These are phyloP conservation scores for Taphrorychus bicolor DNA, from an alignment of 2,888 invertebrate genomes.

Conservation along the genomic window DNA sequence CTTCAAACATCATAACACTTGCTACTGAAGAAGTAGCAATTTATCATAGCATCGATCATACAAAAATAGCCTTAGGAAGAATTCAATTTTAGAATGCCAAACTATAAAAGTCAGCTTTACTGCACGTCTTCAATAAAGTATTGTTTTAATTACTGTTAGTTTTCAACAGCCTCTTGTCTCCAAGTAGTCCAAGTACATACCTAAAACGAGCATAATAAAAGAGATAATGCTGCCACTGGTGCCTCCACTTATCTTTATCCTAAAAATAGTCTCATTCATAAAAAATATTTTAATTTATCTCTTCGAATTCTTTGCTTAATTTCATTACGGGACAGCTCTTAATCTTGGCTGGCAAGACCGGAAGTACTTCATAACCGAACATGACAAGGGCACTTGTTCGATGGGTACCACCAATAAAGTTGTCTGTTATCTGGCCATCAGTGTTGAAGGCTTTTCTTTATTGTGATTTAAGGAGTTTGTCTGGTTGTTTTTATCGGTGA, in stretches of 20 bases:
- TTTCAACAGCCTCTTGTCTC: background rate
- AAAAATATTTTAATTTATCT: slow-evolving; percentile 12
- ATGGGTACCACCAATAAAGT: slow-evolving; percentile 32
- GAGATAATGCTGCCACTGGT: background rate
- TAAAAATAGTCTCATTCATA: slow-evolving; percentile 8
- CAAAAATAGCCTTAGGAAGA: too few species aligned
- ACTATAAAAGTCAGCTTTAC: too few species aligned
- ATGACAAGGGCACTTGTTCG: slow-evolving; percentile 35
- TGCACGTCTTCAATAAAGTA: background rate
- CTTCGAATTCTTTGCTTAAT: slow-evolving; percentile 23
- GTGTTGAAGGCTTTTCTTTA: slow-evolving; percentile 22
- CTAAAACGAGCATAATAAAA: background rate
- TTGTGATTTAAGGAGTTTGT: slow-evolving; percentile 13
- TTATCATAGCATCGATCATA: too few species aligned
- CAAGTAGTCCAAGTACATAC: background rate
- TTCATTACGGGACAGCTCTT: slow-evolving; percentile 16
- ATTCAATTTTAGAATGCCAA: too few species aligned
- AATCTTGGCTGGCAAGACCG: slow-evolving; percentile 31
- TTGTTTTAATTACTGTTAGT: background rate
- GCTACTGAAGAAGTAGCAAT: background rate
- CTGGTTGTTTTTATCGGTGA: too few species aligned
- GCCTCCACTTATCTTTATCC: background rate
- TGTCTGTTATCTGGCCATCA: slow-evolving; percentile 23
- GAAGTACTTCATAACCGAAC: slow-evolving; percentile 35
- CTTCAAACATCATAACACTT: too few species aligned